Base-by-base conservation (phyloP, 2,113 vertebrate genomes). In the Labeo catla region DNA sequence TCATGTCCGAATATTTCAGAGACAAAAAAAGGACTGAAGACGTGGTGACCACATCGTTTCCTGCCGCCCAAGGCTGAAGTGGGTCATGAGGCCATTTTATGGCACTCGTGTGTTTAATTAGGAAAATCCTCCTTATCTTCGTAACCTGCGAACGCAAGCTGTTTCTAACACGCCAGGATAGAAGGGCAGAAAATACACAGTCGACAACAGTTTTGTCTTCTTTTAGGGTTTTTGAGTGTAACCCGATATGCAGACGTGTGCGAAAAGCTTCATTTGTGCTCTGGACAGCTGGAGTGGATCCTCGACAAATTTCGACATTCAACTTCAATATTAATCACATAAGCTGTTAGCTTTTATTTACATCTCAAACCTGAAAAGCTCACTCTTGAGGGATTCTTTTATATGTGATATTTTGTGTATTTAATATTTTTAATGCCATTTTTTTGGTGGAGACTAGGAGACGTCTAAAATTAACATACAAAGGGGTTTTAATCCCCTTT, bases 41-140 rank as follows among this genome's bases (percentile, higher is more conserved):
- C 65, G 13, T 82, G 80, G 4, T 52, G 45, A 52, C 63, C 45
- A 36, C 80, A 34, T 43, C 45, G 61, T 81, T 23, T 63, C 77
- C 78, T 80, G 21, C 4, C 45, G n/a, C 2, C 23, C 61, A 57
- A 16, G 63, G 49, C 50, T 28, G 21, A 73, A 85, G 76, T 68
- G 86, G 83, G 88, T 89, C 84, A 87, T 43, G 84, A 87, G 88
- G 86, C 85, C 85, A 39, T 74, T 73, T 84, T 43, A 52, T 43
- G 81, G 49, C 45, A 10, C 81, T 57, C 61, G 43, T 81, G 21
- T 50, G 50, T 83, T 70, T 54, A 70, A 81, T 81, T 81, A 83
- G 61, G 63, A 70, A 83, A 74, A 84, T 59, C 82, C 68, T 84
- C 82, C 45, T 59, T 73, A 45, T 73, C 21, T 73, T 73, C 4